Evolutionary conservation across 2,888 invertebrate species (phyloP), one percentile per base, ranked within the genome.

Genomic region (Leptinotarsa tumamoca): DNA sequence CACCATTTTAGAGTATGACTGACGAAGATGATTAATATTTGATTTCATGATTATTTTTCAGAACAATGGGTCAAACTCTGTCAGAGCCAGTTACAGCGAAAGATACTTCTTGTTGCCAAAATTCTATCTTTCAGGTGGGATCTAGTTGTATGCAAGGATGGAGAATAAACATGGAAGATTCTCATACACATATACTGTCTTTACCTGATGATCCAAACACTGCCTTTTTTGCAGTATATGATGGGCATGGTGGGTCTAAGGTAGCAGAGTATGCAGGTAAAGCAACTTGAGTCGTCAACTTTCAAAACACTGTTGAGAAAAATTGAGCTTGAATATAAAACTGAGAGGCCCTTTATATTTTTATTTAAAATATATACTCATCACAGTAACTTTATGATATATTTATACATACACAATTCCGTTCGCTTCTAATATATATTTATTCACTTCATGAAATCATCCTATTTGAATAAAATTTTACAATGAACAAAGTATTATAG

Each of bases 71-170:
- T 85, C 98, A 98, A 90, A 98, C 98, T 84, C 90, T 99, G 80
- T 97, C 98, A 77, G 98, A 99, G 90, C 99, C 99, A 63, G 95
- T 98, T 80, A 98, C 98, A 49, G 92, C 94, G 80, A 96, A 96
- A 89, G 94, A 95, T 86, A 95, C 96, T 0, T 91, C 95, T 14
- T 94, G 93, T 88, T 95, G 95, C 84, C 93, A 94, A 87, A 95
- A 95, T 87, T 89, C 91, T 49, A 90, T 91, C 56, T 91, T 91
- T 80, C 89, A 91, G 83, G 97, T 99, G 5, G 99, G 97, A n/a
- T 96, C 98, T 1, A 98, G 98, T 23, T 98, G 96, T 87, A 99
- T 99, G 99, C 99, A 99, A 89, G 99, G 99, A 88, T 99, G 99
- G 99, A 90, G 99, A 79, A 94, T 98, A 74, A 96, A 96, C 81